These are phyloP conservation scores for Loriculus beryllinus DNA, from an alignment of 2,797 vertebrate genomes.

Conservation along the genomic window DNA sequence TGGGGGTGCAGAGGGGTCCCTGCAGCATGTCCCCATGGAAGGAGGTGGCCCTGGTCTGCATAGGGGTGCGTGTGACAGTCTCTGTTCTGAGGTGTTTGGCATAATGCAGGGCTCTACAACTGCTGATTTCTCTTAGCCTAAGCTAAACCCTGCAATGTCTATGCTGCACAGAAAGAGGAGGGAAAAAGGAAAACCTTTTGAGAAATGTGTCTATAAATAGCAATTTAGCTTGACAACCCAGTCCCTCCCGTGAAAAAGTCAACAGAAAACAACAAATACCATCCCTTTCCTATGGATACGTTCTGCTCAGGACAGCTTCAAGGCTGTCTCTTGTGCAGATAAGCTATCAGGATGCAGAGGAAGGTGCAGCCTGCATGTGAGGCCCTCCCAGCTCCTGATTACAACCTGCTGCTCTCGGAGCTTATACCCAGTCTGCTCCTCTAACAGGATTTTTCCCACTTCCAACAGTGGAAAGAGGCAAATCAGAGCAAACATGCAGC, in stretches of 20 bases:
- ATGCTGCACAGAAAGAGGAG: not conserved
- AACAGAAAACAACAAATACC: not conserved
- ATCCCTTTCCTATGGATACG: not conserved
- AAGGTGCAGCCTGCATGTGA: not conserved
- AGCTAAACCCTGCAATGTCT: not conserved
- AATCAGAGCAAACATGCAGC: not conserved
- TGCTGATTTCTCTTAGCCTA: not conserved
- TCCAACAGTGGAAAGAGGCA: not conserved
- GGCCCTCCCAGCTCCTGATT: not conserved
- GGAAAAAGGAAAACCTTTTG: not conserved
- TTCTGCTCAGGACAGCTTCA: not conserved
- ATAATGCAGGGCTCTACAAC: not conserved
- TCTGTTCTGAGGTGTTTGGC: not conserved
- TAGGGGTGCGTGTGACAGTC: not conserved
- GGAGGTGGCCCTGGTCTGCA: no score
- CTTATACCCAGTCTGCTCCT: not conserved
- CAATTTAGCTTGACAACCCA: not conserved
- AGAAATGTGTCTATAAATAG: not conserved
- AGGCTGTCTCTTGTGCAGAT: not conserved
- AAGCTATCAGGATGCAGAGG: not conserved
- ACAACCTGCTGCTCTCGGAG: not conserved
- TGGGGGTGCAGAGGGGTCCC: not conserved
- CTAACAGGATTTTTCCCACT: not conserved
- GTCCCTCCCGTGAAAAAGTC: not conserved
- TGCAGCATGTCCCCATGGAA: not conserved